Conservation (phyloP, 2,888 invertebrate species). For the Agrochola litura region DNA sequence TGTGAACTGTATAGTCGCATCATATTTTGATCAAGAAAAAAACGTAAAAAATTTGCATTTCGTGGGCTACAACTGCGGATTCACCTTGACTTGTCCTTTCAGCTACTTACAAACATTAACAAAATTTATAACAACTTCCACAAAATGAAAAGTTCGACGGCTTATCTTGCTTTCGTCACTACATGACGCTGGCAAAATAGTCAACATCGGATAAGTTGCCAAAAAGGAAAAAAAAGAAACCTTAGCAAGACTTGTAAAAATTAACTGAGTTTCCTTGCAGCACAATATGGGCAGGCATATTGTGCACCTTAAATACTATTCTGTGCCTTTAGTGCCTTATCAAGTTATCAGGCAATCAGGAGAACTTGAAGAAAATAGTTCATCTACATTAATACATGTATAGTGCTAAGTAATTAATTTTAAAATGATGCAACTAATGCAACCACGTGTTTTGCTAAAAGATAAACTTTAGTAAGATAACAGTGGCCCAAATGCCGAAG, state of each 20-base stretch:
- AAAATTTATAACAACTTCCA: too few species aligned
- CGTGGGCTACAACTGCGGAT: too few species aligned
- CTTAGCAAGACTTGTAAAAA: neutral
- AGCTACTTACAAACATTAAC: too few species aligned
- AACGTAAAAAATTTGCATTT: too few species aligned
- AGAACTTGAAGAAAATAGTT: neutral
- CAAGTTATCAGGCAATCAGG: neutral
- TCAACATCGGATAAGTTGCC: too few species aligned
- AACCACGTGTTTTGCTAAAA: conserved; percentile 16
- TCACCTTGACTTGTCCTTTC: too few species aligned
- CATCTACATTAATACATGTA: neutral
- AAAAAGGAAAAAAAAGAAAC: neutral
- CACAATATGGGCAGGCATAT: neutral
- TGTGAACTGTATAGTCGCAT: too few species aligned
- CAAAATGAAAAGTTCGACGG: neutral
- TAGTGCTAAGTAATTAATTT: neutral
- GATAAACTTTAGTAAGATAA: conserved; percentile 44
- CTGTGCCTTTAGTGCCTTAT: neutral
- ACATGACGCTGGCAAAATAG: neutral
- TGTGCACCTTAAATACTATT: neutral
- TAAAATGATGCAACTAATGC: conserved; percentile 13
- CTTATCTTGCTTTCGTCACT: neutral
- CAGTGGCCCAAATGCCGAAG: neutral
- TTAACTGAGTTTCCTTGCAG: neutral
- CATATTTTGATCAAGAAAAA: too few species aligned